A percentile compares a stretch with the other conserved stretches of the same genome.
These are phyloP conservation scores for Lymantria dispar DNA, from an alignment of 2,888 invertebrate genomes.

Conservation along the genomic window DNA sequence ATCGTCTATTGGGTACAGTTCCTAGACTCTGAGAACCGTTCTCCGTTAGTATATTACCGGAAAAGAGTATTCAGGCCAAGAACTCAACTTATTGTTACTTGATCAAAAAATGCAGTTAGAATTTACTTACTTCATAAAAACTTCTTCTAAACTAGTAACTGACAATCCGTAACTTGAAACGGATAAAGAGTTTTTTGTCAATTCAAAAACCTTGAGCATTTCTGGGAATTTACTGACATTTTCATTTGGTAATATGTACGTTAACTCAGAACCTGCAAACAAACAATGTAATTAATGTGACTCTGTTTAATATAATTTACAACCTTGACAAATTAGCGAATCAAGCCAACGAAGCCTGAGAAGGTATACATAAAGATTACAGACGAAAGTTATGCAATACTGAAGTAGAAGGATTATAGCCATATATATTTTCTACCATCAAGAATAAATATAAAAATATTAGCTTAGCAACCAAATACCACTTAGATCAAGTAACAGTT, in stretches of 20 bases:
- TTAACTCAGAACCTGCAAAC: constrained; percentile 85
- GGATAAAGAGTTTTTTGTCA: constrained; percentile 79
- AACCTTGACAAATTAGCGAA: constrained; percentile 7
- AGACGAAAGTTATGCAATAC: too few relatives aligned
- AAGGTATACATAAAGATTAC: too few relatives aligned
- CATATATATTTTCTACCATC: too few relatives aligned
- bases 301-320: neutral
- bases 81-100: neutral
- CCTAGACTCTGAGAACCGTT: too few relatives aligned
- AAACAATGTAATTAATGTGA: neutral
- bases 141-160: constrained; percentile 95
- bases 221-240: constrained; percentile 84
- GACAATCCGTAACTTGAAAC: constrained; percentile 92
- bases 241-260: constrained; percentile 86
- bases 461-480: too few relatives aligned
- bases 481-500: too few relatives aligned
- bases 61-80: neutral
- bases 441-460: too few relatives aligned
- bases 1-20: too few relatives aligned
- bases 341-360: too few relatives aligned
- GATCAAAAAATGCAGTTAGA: neutral
- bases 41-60: too few relatives aligned
- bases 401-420: too few relatives aligned
- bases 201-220: constrained; percentile 87
- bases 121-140: constrained; percentile 88